Evolutionary conservation across 2,888 invertebrate species (phyloP), one percentile per base, ranked within the genome.

Genomic region (Physocephala rufipes): DNA sequence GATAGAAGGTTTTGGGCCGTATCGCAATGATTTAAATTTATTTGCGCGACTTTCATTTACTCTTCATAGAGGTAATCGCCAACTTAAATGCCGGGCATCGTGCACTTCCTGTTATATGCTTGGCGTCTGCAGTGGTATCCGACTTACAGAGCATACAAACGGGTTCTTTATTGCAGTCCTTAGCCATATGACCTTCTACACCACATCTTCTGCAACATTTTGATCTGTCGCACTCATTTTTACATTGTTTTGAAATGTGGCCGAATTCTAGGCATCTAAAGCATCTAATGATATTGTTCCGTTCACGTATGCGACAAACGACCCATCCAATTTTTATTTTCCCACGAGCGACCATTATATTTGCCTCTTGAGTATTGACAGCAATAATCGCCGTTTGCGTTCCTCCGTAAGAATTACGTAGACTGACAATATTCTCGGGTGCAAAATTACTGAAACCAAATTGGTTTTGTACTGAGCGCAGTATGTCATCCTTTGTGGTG

Each of bases 101-200:
- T 15, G 19, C 53, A 16, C 58, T 63, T 2, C 53, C 55, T 12
- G 58, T 21, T 36, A 43, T 36, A 15, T 53, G 58, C 16, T 58
- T 53, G 4, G 30, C 58, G 1, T 70, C 26, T 15, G 58, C 21
- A 51, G 66, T 9, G 12, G 45, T 26, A n/a, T 53, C 28, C 26
- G 24, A 30, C n/a, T 7, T 65, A 7, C 61, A 58, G 5, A 47
- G 61, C 55, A 71, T 53, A 24, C 71, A 61, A 15, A 36, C 19
- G 16, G 55, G 51, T 3, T 66, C 26, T 24, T 47, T 61, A 9
- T 15, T 15, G 3, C 43, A 67, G 4, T 67, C 49, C 53, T 66
- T 62, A 2, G 71, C 45, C 36, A 67, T 66, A 47, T 67, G 66
- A 15, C 67, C 53, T 28, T 62, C 71, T 49, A 21, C 24, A 47